Percentiles rank a stretch among this genome's conserved stretches.
Evolutionary conservation across 2,888 invertebrate genomes (phyloP).

Genomic region (Parnassius mnemosyne): DNA sequence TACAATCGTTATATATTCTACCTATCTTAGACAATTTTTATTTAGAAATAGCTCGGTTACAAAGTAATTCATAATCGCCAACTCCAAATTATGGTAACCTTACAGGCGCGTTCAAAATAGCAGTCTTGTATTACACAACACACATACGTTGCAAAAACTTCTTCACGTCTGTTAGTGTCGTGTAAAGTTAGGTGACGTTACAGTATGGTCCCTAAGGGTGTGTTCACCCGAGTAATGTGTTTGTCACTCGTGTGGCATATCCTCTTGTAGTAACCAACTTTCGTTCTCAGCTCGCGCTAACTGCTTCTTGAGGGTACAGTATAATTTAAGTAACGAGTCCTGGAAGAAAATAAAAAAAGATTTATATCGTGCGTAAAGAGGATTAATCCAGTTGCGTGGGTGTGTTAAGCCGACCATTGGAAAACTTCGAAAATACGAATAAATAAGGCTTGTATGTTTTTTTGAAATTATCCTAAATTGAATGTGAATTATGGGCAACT

Average conservation of each 20-base stretch:
- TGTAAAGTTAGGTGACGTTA: constrained; percentile 15
- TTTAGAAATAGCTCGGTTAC: neutral
- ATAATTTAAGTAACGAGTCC: constrained; percentile 85
- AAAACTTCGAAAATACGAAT: too few relatives aligned
- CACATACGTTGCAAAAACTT: neutral
- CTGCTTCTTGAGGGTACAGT: constrained; percentile 84
- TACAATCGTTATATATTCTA: too few relatives aligned
- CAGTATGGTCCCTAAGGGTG: constrained; percentile 25
- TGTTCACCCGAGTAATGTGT: constrained; percentile 10
- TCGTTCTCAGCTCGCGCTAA: constrained; percentile 78
- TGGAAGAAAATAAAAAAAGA: constrained; percentile 47
- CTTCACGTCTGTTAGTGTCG: neutral
- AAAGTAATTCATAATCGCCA: constrained; percentile 14
- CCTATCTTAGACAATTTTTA: too few relatives aligned
- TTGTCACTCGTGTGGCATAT: constrained; percentile 70
- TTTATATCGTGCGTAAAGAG: too few relatives aligned
- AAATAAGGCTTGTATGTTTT: too few relatives aligned
- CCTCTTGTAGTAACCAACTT: constrained; percentile 77
- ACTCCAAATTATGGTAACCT: constrained; percentile 19
- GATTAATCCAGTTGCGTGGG: too few relatives aligned
- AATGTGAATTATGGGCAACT: too few relatives aligned
- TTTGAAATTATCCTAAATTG: too few relatives aligned
- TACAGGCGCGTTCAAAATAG: constrained; percentile 27
- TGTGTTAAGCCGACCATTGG: too few relatives aligned
- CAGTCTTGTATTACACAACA: constrained; percentile 28